A percentile compares a stretch with the other conserved stretches of the same genome.
Evolutionary conservation across 2,113 vertebrate species (phyloP).

Genomic region (Todiramphus saurophagus): DNA sequence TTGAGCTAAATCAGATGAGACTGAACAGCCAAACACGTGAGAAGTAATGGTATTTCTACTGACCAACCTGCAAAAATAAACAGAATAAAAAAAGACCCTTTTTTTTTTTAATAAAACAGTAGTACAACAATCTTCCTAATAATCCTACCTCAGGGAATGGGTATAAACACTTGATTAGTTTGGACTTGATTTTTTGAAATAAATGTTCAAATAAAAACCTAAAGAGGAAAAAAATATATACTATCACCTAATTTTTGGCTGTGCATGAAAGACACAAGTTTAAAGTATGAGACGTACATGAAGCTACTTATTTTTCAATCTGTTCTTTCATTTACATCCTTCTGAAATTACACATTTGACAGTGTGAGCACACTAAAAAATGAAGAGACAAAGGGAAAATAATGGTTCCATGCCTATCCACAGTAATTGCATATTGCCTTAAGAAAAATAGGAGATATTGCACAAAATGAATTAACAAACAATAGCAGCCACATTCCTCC

Average conservation of each 20-base stretch:
- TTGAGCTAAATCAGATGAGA: constrained; percentile 11
- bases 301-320: not conserved
- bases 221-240: not conserved
- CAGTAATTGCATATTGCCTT: not conserved
- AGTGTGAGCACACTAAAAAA: not conserved
- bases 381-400: not conserved
- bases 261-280: not conserved
- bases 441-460: not conserved
- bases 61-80: not conserved
- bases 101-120: not conserved
- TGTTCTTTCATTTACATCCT: not conserved
- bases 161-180: not conserved
- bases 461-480: not conserved
- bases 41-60: not conserved
- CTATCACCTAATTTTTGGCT: not conserved
- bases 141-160: not conserved
- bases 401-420: not conserved
- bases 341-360: not conserved
- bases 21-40: not conserved
- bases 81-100: not conserved
- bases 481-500: not conserved
- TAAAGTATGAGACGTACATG: not conserved
- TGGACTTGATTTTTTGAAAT: not conserved
- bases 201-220: not conserved
- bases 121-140: not conserved